Conservation (phyloP, 2,888 invertebrate genomes). For the Brachyopa scutellaris region DNA sequence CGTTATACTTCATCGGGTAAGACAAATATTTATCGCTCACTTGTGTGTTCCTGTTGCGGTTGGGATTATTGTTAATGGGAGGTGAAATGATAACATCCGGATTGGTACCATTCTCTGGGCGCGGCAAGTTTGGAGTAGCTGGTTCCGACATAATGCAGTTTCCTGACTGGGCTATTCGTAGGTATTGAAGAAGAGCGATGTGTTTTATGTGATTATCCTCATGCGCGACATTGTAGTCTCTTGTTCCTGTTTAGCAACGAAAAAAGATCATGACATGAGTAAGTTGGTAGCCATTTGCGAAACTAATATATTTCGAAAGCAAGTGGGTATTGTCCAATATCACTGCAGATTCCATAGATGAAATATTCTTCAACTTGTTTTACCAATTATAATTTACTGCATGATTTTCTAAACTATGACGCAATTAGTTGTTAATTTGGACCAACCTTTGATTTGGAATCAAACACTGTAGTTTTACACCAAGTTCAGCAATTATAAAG, state of each 20-base stretch:
- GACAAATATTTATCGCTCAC: conserved; percentile 47
- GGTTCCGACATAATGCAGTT: conserved; percentile 64
- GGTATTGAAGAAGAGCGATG: conserved; percentile 12
- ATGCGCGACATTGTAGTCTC: conserved; percentile 58
- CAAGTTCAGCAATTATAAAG: neutral
- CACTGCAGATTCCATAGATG: neutral
- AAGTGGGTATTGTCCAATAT: neutral
- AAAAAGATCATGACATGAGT: neutral
- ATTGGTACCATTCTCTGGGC: conserved; percentile 53
- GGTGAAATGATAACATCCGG: conserved; percentile 59
- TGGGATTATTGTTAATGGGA: conserved; percentile 75
- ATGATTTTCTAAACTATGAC: conserved; percentile 33
- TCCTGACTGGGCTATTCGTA: conserved; percentile 7
- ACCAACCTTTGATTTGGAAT: conserved; percentile 46
- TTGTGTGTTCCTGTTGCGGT: conserved; percentile 76
- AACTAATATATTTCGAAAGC: neutral
- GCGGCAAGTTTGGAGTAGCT: conserved; percentile 52
- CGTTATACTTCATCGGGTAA: no score
- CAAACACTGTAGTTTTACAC: neutral
- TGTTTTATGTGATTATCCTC: conserved; percentile 49
- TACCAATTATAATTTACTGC: conserved; percentile 24
- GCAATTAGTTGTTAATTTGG: conserved; percentile 28
- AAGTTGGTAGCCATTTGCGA: neutral
- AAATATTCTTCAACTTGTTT: neutral
- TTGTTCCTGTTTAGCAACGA: conserved; percentile 24